Evolutionary conservation across 2,113 vertebrate species (phyloP), one percentile per base, ranked within the genome.

Genomic region (Paracanthobrama guichenoti): DNA sequence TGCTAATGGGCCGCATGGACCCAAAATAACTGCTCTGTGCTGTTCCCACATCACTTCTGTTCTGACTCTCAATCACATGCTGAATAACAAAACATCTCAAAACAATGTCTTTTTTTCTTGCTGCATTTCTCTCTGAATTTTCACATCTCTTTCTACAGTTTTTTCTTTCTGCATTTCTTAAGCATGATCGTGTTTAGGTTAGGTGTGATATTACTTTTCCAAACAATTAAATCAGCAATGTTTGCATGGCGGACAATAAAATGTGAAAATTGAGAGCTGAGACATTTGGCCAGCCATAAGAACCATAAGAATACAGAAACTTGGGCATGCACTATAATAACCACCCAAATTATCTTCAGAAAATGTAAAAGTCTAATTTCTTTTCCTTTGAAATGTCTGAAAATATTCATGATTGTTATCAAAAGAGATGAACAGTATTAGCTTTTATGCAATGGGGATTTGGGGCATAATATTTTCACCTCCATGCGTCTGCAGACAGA

Each of bases 1-100:
- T 79, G 85, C 84, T 90, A 90, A 90, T 90, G 88, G 83, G 59
- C 48, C 82, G 48, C 75, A 60, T 57, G 64, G 84, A 90, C 77
- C 86, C 80, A 87, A 88, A 87, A 88, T 86, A 87, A 88, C 76
- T 66, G 46, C 31, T 53, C 44, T 83, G 71, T 69, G 71, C 62
- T 73, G 82, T 69, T 66, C 59, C 74, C 53, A 79, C 66, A 48
- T 55, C 80, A 79, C 86, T 71, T 74, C 64, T 71, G 62, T 7
- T 64, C 18, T 62, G 24, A 72, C 75, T 59, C 79, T 75, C 84
- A 57, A 66, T 35, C 79, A 57, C 74, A 66, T 73, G 11, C 31
- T 78, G 53, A 39, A 80, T 35, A 84, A 46, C 24, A 66, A 75
- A 31, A 53, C 9, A 16, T 14, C 24, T 53, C 53, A 39, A 39